phyloP scores from a whole-genome alignment of 2,888 invertebrate species.

The Conus canariensis region DNA sequence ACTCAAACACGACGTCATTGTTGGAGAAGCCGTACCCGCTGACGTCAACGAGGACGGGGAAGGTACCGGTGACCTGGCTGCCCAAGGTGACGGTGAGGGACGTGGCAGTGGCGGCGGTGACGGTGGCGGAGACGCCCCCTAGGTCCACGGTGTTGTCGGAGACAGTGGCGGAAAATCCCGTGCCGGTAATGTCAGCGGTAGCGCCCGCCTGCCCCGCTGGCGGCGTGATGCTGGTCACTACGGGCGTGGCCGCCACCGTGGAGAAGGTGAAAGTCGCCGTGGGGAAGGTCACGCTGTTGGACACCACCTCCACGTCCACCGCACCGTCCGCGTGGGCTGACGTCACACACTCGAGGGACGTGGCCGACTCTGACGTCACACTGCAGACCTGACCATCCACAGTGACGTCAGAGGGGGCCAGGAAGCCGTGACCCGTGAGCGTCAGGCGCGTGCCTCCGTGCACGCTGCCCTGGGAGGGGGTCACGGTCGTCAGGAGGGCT shows the following conservation, averaged over 20 bases:
- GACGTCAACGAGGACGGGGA: constrained; percentile 48
- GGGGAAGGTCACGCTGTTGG: constrained; percentile 55
- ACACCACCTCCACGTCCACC: constrained; percentile 54
- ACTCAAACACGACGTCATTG: constrained; percentile 46
- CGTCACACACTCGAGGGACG: constrained; percentile 57
- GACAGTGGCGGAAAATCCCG: constrained; percentile 48
- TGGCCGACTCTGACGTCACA: constrained; percentile 47
- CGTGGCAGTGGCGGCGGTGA: constrained; percentile 49
- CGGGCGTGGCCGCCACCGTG: constrained; percentile 53
- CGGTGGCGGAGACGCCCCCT: constrained; percentile 51
- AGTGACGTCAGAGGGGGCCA: constrained; percentile 48
- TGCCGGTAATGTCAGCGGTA: constrained; percentile 58
- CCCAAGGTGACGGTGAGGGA: constrained; percentile 52
- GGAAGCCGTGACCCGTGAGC: constrained; percentile 65
- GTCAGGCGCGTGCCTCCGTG: constrained; percentile 64
- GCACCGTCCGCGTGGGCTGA: constrained; percentile 55
- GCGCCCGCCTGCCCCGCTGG: constrained; percentile 56
- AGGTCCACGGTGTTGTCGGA: constrained; percentile 52
- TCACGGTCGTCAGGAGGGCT: constrained; percentile 55
- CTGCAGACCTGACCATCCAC: constrained; percentile 52
- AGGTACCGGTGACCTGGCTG: constrained; percentile 46
- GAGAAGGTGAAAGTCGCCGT: constrained; percentile 49
- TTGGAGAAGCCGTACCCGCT: constrained; percentile 48
- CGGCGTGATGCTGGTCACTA: constrained; percentile 54
- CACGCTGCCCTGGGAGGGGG: constrained; percentile 59